Evolutionary conservation across 2,797 vertebrate species (phyloP).

Genomic region (Anniella stebbinsi): DNA sequence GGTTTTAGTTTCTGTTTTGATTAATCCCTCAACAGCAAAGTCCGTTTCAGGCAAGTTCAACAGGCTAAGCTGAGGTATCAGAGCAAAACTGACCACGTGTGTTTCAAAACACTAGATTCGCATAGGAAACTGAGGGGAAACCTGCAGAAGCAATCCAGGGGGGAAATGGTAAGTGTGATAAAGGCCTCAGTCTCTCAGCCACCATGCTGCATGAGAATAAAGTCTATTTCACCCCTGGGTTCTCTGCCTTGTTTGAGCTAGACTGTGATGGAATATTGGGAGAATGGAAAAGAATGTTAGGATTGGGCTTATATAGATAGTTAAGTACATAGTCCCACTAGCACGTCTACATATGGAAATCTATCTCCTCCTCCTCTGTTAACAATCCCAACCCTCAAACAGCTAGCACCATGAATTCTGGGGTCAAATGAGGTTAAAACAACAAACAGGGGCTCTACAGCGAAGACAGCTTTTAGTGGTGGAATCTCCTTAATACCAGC

Average conservation of each 20-base stretch:
- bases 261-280: neutral
- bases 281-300: too few relatives aligned
- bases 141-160: too few relatives aligned
- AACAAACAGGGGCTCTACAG: neutral
- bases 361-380: neutral
- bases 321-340: conserved; percentile 26
- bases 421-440: neutral
- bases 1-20: too few relatives aligned
- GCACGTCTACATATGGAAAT: conserved; percentile 13
- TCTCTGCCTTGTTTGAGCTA: neutral
- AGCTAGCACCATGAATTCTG: neutral
- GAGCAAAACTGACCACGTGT: too few relatives aligned
- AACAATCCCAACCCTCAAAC: neutral
- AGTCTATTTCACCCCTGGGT: neutral
- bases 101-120: too few relatives aligned
- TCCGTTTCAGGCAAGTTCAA: too few relatives aligned
- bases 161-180: too few relatives aligned
- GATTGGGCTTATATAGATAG: neutral
- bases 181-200: neutral
- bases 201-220: neutral
- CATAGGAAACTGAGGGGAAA: too few relatives aligned
- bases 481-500: neutral
- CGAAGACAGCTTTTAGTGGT: neutral
- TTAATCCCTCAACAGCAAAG: too few relatives aligned
- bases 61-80: too few relatives aligned